Evolutionary conservation across 2,797 vertebrate genomes (phyloP).

Genomic region (Sebastes dallii): DNA sequence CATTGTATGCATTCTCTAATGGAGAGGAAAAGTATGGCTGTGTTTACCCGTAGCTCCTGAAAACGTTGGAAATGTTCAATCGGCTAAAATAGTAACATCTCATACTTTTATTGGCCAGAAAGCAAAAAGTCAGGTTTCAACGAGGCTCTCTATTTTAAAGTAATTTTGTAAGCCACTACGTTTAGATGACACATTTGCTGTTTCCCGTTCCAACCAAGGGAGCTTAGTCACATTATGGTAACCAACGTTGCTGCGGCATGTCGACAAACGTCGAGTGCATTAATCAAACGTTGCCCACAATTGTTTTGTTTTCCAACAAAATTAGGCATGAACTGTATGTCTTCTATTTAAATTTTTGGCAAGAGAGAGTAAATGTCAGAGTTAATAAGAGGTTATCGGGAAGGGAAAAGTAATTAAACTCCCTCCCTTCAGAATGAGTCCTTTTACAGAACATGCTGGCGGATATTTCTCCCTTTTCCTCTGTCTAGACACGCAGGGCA

Average conservation of each 20-base stretch:
- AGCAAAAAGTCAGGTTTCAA: constrained; percentile 20
- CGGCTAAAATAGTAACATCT: constrained; percentile 33
- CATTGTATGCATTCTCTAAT: constrained; percentile 26
- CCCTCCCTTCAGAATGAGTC: constrained; percentile 58
- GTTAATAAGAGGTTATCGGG: constrained; percentile 76
- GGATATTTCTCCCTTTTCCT: constrained; percentile 70
- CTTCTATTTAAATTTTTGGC: constrained; percentile 59
- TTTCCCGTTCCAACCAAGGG: constrained; percentile 6
- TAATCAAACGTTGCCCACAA: constrained; percentile 47
- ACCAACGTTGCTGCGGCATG: constrained; percentile 9
- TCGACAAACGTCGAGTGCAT: constrained; percentile 36
- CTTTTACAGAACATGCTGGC: constrained; percentile 65
- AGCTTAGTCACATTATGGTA: constrained; percentile 19
- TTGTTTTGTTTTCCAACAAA: constrained; percentile 63
- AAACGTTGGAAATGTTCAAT: constrained; percentile 45
- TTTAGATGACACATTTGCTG: constrained; percentile 40
- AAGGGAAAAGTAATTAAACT: constrained; percentile 73
- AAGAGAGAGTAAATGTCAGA: constrained; percentile 51
- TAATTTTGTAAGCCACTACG: constrained; percentile 1
- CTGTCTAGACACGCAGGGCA: constrained; percentile 75
- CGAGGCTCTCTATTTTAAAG: constrained; percentile 1
- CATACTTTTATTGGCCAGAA: background rate
- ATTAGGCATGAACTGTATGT: constrained; percentile 40
- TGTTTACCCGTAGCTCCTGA: background rate
- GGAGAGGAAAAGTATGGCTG: constrained; percentile 14